Conservation (phyloP, 2,888 invertebrate genomes). For the Drosophila greeni region DNA sequence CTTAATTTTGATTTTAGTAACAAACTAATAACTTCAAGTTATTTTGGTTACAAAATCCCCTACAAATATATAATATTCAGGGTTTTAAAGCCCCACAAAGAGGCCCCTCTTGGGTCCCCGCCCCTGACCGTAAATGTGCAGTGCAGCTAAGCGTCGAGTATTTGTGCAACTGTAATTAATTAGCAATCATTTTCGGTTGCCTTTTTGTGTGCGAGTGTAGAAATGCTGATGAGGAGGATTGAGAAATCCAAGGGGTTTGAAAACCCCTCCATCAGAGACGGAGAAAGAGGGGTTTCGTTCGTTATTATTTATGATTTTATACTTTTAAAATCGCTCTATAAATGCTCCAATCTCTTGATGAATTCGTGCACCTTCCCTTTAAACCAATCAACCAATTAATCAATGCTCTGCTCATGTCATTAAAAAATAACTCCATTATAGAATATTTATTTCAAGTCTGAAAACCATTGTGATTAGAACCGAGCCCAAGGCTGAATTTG, state of each 20-base stretch:
- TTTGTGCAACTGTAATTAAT: constrained; percentile 66
- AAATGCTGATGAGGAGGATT: constrained; percentile 36
- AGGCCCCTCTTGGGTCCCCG: not conserved
- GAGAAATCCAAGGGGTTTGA: constrained; percentile 2
- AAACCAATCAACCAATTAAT: constrained; percentile 4
- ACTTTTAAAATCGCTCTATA: not conserved
- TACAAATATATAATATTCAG: not conserved
- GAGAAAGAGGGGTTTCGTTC: not conserved
- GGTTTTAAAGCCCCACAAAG: not conserved
- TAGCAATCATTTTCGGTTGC: constrained; percentile 47
- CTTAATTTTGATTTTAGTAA: not conserved
- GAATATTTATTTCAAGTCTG: not conserved
- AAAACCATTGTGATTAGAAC: not conserved
- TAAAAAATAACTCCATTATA: constrained; percentile 2
- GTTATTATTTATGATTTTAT: not conserved
- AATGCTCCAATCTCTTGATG: not conserved
- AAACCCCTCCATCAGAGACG: not conserved
- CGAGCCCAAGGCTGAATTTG: constrained; percentile 10
- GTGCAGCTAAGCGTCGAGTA: constrained; percentile 12
- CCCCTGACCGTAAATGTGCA: constrained; percentile 4
- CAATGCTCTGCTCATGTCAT: not conserved
- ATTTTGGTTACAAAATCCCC: not conserved
- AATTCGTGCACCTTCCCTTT: not conserved
- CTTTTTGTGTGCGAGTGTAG: constrained; percentile 39
- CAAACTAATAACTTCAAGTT: not conserved